Evolutionary conservation across 2,113 vertebrate species (phyloP).

Genomic region (Micronycteris hirsuta): DNA sequence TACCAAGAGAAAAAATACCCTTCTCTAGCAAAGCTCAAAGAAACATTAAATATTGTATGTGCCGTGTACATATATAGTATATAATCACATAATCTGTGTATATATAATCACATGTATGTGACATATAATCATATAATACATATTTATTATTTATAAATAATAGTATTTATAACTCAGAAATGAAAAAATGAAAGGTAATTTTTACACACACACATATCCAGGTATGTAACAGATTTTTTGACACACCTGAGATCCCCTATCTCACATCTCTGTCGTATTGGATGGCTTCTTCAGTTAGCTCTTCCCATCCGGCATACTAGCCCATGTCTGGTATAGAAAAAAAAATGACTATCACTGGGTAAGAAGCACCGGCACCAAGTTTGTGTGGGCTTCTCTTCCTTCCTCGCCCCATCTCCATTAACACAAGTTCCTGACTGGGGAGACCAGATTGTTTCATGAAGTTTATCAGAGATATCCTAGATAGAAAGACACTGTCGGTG

Average conservation of each 20-base stretch:
- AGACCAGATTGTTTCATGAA: neutral
- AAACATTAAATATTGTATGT: neutral
- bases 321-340: neutral
- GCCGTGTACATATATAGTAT: neutral
- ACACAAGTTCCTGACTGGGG: neutral
- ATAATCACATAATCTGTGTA: neutral
- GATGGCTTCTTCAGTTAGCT: neutral
- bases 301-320: neutral
- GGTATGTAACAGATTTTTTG: neutral
- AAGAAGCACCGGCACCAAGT: neutral
- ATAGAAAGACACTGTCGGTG: neutral
- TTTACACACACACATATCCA: neutral
- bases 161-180: too few species aligned
- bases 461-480: neutral
- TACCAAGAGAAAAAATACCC: neutral
- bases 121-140: neutral
- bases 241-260: neutral
- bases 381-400: neutral
- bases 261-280: neutral
- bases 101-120: neutral
- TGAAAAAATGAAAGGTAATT: neutral
- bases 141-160: neutral
- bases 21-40: neutral
- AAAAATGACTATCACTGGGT: neutral
- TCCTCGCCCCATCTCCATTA: neutral